phyloP scores from a whole-genome alignment of 1,140 invertebrate species.

The Rhynchophorus ferrugineus region DNA sequence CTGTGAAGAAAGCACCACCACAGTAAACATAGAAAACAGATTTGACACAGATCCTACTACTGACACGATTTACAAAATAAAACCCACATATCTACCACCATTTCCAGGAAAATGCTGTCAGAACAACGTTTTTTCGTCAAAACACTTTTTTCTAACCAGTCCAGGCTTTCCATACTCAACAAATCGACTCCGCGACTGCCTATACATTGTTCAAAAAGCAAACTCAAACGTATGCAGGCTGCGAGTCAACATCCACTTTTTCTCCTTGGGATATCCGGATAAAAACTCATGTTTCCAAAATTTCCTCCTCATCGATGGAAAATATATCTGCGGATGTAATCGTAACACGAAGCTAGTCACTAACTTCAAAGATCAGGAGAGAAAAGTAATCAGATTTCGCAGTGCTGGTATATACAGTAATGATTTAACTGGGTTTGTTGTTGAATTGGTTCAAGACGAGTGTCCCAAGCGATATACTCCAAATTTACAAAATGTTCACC shows the following conservation, averaged over 20 bases:
- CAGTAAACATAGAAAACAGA: background rate
- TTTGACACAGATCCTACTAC: background rate
- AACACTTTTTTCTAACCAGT: slow-evolving; percentile 46
- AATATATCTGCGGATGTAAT: slow-evolving; percentile 49
- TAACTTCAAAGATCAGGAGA: slow-evolving; percentile 27
- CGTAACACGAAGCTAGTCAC: slow-evolving; percentile 42
- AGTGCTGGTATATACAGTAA: slow-evolving; percentile 20
- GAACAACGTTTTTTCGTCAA: slow-evolving; percentile 39
- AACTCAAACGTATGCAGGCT: slow-evolving; percentile 45
- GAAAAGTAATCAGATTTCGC: slow-evolving; percentile 39
- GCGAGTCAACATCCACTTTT: slow-evolving; percentile 48
- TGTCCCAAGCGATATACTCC: slow-evolving; percentile 39
- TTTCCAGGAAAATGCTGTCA: slow-evolving; percentile 39
- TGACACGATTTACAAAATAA: background rate
- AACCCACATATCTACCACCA: slow-evolving; percentile 5
- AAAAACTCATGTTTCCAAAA: slow-evolving; percentile 42
- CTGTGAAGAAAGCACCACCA: background rate
- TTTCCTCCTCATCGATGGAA: slow-evolving; percentile 48
- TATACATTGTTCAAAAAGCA: slow-evolving; percentile 44
- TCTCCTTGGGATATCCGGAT: slow-evolving; percentile 43
- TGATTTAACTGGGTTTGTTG: slow-evolving; percentile 44
- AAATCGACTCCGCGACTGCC: slow-evolving; percentile 39
- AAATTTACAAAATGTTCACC: slow-evolving; percentile 7
- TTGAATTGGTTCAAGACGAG: slow-evolving; percentile 49
- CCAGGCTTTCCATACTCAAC: slow-evolving; percentile 48